phyloP scores from a whole-genome alignment of 2,888 invertebrate species.

The Chrysodeixis includens region DNA sequence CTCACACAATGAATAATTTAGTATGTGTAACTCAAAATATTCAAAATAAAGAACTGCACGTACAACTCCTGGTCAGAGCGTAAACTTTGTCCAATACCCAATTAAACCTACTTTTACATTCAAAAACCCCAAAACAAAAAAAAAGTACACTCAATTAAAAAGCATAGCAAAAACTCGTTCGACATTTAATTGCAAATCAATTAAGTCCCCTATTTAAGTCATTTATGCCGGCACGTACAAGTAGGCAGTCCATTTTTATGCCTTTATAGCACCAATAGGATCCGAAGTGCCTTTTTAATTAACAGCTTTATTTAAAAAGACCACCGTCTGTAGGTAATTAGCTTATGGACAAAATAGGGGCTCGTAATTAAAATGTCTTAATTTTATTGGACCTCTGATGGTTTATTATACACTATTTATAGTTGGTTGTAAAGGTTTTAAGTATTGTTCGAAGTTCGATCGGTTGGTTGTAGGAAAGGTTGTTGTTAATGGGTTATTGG shows the following conservation, averaged over 20 bases:
- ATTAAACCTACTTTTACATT: not conserved
- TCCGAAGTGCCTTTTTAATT: slow-evolving; percentile 79
- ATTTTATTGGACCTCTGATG: slow-evolving; percentile 80
- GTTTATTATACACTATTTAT: slow-evolving; percentile 78
- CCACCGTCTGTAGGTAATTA: slow-evolving; percentile 76
- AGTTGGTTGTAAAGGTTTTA: slow-evolving; percentile 72
- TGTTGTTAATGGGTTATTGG: slow-evolving; percentile 9
- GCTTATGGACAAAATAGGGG: slow-evolving; percentile 85
- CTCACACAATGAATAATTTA: too few relatives aligned
- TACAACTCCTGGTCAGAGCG: not conserved
- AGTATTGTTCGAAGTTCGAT: slow-evolving; percentile 25
- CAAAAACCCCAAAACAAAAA: slow-evolving; percentile 19
- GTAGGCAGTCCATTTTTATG: slow-evolving; percentile 84
- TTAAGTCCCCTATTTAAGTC: slow-evolving; percentile 69
- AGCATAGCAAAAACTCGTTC: slow-evolving; percentile 60
- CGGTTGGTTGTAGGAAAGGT: slow-evolving; percentile 26
- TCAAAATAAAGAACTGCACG: too few relatives aligned
- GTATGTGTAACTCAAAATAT: too few relatives aligned
- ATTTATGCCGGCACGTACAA: slow-evolving; percentile 75
- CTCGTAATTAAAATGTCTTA: slow-evolving; percentile 87
- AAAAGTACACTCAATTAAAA: slow-evolving; percentile 50
- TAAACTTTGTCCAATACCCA: not conserved
- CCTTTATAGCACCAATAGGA: slow-evolving; percentile 81
- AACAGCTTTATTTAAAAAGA: slow-evolving; percentile 88
- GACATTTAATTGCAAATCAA: slow-evolving; percentile 74